phyloP scores from a whole-genome alignment of 2,113 vertebrate species.

The Phrynocephalus versicolor region DNA sequence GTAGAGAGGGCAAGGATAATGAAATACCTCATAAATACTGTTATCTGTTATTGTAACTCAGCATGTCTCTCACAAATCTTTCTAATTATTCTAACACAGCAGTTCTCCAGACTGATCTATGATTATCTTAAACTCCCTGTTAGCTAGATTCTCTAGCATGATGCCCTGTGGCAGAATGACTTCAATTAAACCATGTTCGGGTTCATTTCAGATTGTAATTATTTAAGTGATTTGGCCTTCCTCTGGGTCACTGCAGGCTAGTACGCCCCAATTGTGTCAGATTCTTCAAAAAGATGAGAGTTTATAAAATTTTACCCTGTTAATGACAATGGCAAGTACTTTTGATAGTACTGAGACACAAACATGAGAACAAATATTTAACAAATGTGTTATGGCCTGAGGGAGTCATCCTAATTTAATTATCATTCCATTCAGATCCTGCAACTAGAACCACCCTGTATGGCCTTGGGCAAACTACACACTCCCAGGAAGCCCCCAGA shows the following conservation, averaged over 20 bases:
- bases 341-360: conserved; percentile 26
- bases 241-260: neutral
- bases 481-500: no score
- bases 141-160: conserved; percentile 5
- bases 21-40: neutral
- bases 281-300: neutral
- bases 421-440: no score
- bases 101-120: neutral
- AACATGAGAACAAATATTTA: accelerated
- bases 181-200: neutral
- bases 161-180: neutral
- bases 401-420: no score
- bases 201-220: conserved; percentile 6
- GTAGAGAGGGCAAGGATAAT: neutral
- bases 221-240: neutral
- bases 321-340: neutral
- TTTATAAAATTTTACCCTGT: neutral
- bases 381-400: no score
- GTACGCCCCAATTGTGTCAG: neutral
- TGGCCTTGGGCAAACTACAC: no score
- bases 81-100: neutral
- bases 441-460: no score
- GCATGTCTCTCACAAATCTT: accelerated
- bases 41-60: neutral
- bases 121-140: neutral